A percentile compares a stretch with the other conserved stretches of the same genome.
These are phyloP conservation scores for Zootoca vivipara DNA, from an alignment of 2,113 vertebrate genomes.

Conservation along the genomic window DNA sequence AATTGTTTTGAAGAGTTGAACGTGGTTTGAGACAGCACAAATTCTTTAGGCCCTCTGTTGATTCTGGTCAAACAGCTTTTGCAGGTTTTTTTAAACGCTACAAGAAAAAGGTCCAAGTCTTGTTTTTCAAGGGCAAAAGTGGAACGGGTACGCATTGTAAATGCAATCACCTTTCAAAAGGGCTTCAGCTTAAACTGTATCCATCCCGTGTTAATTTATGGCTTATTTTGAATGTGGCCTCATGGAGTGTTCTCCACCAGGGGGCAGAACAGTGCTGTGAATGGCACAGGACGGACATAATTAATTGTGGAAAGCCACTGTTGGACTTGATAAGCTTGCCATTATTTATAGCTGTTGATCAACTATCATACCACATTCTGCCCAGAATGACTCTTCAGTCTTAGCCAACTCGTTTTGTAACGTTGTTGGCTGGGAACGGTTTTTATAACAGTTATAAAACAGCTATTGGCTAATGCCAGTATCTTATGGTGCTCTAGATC, in stretches of 20 bases:
- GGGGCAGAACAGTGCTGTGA: slow-evolving; percentile 43
- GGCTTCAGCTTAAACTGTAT: neutral
- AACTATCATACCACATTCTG: neutral
- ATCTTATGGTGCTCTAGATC: neutral
- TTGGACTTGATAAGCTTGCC: rapidly evolving
- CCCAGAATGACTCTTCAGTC: neutral
- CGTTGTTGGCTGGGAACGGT: neutral
- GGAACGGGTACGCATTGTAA: neutral
- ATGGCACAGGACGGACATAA: neutral
- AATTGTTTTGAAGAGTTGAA: neutral
- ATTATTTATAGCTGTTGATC: neutral
- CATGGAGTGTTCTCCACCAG: slow-evolving; percentile 44
- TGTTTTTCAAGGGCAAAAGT: neutral
- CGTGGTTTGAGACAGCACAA: neutral
- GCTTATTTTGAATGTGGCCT: neutral
- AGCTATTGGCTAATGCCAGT: neutral
- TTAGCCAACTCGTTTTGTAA: slow-evolving; percentile 31
- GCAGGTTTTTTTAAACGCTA: neutral
- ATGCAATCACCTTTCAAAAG: neutral
- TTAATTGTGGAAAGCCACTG: rapidly evolving
- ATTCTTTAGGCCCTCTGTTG: neutral
- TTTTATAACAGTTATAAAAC: slow-evolving; percentile 52
- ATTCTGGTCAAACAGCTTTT: neutral
- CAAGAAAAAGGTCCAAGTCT: neutral
- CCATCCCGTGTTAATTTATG: neutral